A percentile compares a stretch with the other conserved stretches of the same genome.
Evolutionary conservation across 2,113 vertebrate genomes (phyloP).

Genomic region (Heloderma charlesbogerti): DNA sequence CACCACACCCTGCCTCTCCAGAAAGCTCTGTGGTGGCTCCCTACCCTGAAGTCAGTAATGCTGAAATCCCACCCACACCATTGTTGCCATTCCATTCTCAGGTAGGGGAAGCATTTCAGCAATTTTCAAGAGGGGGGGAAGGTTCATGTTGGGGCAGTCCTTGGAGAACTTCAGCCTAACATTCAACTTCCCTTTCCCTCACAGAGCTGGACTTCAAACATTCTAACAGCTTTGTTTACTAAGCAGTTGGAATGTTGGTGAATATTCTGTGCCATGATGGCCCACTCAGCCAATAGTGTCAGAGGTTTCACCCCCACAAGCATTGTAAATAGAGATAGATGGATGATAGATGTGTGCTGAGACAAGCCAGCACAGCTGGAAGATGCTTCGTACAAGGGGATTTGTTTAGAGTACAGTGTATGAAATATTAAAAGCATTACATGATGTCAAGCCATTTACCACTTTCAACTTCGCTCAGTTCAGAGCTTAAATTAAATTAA

Average conservation of each 20-base stretch:
- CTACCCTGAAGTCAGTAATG: too few relatives aligned
- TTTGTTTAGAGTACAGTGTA: slow-evolving; percentile 20
- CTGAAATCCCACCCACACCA: neutral
- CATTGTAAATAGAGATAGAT: neutral
- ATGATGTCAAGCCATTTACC: slow-evolving; percentile 25
- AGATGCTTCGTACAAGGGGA: neutral
- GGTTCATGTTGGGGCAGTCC: neutral
- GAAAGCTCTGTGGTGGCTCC: too few relatives aligned
- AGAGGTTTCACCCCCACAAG: neutral
- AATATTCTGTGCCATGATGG: neutral
- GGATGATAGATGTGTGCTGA: neutral
- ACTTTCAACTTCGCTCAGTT: slow-evolving; percentile 20
- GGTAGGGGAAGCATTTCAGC: neutral
- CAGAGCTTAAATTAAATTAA: slow-evolving; percentile 17
- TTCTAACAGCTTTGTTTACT: neutral
- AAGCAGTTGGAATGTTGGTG: neutral
- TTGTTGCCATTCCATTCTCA: neutral
- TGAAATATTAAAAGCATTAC: slow-evolving; percentile 40
- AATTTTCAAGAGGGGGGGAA: neutral
- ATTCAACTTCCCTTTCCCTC: neutral
- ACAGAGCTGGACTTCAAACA: neutral
- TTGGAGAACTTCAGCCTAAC: neutral
- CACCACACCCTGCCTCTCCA: too few relatives aligned
- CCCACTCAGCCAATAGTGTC: neutral
- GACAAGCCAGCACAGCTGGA: slow-evolving; percentile 23